These are phyloP conservation scores for Cyaniris semiargus DNA, from an alignment of 2,888 invertebrate genomes.

Conservation along the genomic window DNA sequence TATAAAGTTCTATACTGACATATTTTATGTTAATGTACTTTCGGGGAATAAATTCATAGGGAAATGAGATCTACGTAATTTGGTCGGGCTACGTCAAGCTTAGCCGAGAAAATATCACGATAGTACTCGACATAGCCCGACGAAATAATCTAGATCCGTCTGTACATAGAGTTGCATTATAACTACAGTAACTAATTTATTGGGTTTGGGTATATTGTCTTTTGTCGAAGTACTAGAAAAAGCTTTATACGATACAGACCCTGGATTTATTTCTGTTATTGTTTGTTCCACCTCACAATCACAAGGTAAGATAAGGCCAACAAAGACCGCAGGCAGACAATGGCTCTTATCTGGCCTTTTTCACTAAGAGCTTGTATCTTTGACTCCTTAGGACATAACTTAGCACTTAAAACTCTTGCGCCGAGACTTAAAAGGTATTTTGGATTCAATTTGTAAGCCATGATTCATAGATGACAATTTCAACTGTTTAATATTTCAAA, in stretches of 20 bases:
- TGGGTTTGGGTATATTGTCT: background rate
- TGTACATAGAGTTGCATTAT: background rate
- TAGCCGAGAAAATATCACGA: too few relatives aligned
- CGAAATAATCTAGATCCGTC: background rate
- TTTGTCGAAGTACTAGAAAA: background rate
- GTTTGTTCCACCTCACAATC: slow-evolving; percentile 20
- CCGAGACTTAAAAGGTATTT: slow-evolving; percentile 2
- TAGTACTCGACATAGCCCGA: background rate
- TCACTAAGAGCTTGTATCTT: slow-evolving; percentile 36
- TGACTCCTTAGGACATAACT: slow-evolving; percentile 41
- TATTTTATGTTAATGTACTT: background rate
- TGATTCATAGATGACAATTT: background rate
- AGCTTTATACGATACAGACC: background rate
- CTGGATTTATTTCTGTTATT: slow-evolving; percentile 19
- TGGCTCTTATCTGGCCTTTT: slow-evolving; percentile 38
- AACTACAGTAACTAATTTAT: background rate
- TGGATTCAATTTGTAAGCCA: background rate
- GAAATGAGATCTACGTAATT: too few relatives aligned
- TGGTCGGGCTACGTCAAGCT: too few relatives aligned
- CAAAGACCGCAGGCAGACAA: slow-evolving; percentile 38
- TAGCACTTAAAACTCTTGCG: slow-evolving; percentile 23
- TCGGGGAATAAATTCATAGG: too few relatives aligned
- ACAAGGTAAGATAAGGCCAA: slow-evolving; percentile 40
- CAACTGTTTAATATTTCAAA: background rate
- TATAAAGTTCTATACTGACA: background rate